Conservation (phyloP, 2,797 vertebrate species). For the Babyrousa celebensis region DNA sequence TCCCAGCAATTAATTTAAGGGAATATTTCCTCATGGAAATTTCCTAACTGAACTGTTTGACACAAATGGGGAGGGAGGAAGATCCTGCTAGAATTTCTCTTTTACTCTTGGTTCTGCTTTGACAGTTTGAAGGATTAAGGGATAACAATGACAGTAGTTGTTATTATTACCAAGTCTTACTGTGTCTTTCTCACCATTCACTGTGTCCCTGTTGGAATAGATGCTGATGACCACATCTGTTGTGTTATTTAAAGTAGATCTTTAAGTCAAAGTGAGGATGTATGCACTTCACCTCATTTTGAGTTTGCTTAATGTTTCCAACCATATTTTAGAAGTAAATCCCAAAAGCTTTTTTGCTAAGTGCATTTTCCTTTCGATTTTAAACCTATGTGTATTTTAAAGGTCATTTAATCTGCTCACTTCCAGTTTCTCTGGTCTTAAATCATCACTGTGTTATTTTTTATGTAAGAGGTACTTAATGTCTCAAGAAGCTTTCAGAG, state of each 20-base stretch:
- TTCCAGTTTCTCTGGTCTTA: conserved; percentile 78
- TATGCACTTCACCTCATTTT: conserved; percentile 60
- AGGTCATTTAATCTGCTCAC: conserved; percentile 83
- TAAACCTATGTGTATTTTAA: conserved; percentile 85
- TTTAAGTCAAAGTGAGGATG: conserved; percentile 84
- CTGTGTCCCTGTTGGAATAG: conserved; percentile 74
- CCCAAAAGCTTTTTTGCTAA: conserved; percentile 79
- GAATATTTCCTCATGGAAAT: conserved; percentile 69
- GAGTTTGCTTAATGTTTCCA: conserved; percentile 81
- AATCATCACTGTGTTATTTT: conserved; percentile 81
- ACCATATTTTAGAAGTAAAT: conserved; percentile 85
- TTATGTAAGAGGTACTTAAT: conserved; percentile 86
- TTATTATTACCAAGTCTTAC: conserved; percentile 72
- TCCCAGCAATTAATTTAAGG: conserved; percentile 57
- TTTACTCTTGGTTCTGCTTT: conserved; percentile 63
- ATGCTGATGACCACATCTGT: conserved; percentile 81
- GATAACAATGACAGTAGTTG: conserved; percentile 73
- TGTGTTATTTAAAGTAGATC: conserved; percentile 82
- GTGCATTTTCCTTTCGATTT: conserved; percentile 80
- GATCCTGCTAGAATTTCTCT: conserved; percentile 60
- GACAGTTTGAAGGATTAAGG: conserved; percentile 78
- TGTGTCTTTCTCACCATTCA: conserved; percentile 61
- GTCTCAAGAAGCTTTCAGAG: conserved; percentile 83
- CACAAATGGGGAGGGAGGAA: background rate
- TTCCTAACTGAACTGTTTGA: conserved; percentile 70